Evolutionary conservation across 2,888 invertebrate genomes (phyloP).

Genomic region (Agriopis leucophaearia): DNA sequence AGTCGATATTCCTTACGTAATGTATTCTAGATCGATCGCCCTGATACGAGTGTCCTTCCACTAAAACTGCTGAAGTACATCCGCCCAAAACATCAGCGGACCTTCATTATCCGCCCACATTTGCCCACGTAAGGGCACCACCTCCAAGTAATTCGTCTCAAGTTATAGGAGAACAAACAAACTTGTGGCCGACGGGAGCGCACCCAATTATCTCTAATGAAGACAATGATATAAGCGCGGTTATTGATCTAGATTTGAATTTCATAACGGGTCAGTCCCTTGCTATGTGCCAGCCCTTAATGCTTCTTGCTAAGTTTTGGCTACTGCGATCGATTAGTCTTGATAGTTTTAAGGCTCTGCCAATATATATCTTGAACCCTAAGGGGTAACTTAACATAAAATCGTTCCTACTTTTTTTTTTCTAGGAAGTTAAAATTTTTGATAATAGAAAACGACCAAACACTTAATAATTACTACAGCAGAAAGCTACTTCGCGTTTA

Average conservation of each 20-base stretch:
- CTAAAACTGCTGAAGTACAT: conserved; percentile 38
- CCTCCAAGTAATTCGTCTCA: conserved; percentile 84
- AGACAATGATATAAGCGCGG: conserved; percentile 87
- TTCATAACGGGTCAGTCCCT: conserved; percentile 86
- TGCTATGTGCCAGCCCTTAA: conserved; percentile 84
- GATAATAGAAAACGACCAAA: no score
- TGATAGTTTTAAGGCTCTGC: conserved; percentile 60
- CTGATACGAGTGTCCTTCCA: conserved; percentile 25
- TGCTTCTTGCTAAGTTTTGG: conserved; percentile 82
- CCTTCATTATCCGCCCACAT: conserved; percentile 47
- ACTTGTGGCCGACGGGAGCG: conserved; percentile 82
- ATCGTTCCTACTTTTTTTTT: no score
- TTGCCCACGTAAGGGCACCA: conserved; percentile 50
- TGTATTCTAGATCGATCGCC: conserved; percentile 25
- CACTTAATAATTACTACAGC: no score
- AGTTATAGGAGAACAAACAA: conserved; percentile 84
- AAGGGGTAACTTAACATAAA: no score
- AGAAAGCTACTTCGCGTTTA: no score
- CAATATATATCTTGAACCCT: background rate
- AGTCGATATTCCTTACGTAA: background rate
- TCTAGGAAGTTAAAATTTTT: no score
- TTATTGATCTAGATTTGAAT: conserved; percentile 87
- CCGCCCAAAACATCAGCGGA: conserved; percentile 40
- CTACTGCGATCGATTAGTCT: conserved; percentile 52
- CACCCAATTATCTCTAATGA: conserved; percentile 87